A percentile compares a stretch with the other conserved stretches of the same genome.
Conservation (phyloP, 2,888 invertebrate genomes). For the Heterodera filipjevi region DNA sequence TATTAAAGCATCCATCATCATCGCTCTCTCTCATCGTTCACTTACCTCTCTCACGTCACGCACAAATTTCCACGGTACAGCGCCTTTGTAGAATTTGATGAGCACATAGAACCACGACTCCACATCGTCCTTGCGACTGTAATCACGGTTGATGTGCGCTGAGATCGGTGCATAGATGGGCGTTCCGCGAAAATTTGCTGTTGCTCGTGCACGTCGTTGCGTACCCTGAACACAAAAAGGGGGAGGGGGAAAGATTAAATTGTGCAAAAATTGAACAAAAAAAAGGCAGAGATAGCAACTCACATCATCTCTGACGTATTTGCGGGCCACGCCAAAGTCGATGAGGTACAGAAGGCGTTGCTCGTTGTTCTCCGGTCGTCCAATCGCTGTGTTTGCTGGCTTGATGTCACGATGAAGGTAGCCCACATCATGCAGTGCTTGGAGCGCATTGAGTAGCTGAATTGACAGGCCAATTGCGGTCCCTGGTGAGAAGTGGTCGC, state of each 20-base stretch:
- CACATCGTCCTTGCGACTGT: slow-evolving; percentile 52
- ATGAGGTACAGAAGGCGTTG: slow-evolving; percentile 57
- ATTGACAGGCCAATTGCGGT: slow-evolving; percentile 55
- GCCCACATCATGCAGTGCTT: slow-evolving; percentile 58
- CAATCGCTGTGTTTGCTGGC: slow-evolving; percentile 58
- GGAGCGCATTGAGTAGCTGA: slow-evolving; percentile 57
- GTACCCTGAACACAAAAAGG: slow-evolving; percentile 47
- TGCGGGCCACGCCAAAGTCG: slow-evolving; percentile 53
- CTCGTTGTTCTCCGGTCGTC: slow-evolving; percentile 53
- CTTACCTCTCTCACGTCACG: slow-evolving; percentile 49
- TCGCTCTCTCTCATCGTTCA: not conserved
- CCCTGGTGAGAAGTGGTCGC: slow-evolving; percentile 51
- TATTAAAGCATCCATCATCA: not conserved
- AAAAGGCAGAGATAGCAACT: not conserved
- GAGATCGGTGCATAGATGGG: slow-evolving; percentile 41
- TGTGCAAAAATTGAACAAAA: not conserved
- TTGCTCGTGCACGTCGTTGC: slow-evolving; percentile 54
- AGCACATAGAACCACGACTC: slow-evolving; percentile 59
- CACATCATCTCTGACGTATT: not conserved
- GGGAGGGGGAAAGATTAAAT: not conserved
- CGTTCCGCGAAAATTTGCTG: slow-evolving; percentile 43
- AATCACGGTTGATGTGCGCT: slow-evolving; percentile 39
- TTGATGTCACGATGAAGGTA: slow-evolving; percentile 53
- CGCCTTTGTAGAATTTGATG: slow-evolving; percentile 44
- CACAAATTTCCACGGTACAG: slow-evolving; percentile 48